Percentiles rank a stretch among this genome's conserved stretches.
Conservation (phyloP, 2,113 vertebrate species). For the Boleophthalmus pectinirostris region DNA sequence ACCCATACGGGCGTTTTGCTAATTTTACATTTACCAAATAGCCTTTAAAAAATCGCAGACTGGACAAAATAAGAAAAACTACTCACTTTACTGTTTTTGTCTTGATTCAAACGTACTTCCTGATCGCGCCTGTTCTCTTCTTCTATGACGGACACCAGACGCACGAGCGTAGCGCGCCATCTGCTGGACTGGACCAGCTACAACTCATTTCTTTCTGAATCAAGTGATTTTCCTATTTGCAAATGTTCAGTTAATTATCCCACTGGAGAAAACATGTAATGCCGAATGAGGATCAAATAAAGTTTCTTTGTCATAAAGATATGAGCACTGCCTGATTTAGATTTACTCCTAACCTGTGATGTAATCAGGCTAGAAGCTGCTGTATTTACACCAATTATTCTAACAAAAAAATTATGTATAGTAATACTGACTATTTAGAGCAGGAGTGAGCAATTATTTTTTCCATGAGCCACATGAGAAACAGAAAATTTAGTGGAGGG, state of each 20-base stretch:
- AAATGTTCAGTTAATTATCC: not conserved
- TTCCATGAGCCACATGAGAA: too few relatives aligned
- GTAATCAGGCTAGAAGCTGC: not conserved
- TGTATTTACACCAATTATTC: not conserved
- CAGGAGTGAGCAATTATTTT: too few relatives aligned
- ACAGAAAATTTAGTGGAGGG: too few relatives aligned
- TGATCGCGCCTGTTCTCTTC: constrained; percentile 8
- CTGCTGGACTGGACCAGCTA: not conserved
- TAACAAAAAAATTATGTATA: not conserved
- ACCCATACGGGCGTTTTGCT: not conserved
- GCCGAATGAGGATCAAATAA: not conserved
- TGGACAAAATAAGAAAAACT: not conserved
- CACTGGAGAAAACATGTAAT: not conserved
- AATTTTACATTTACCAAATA: not conserved
- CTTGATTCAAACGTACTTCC: constrained; percentile 1
- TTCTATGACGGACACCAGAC: not conserved
- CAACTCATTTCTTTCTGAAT: not conserved
- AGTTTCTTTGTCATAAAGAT: not conserved
- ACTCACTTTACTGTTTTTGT: not conserved
- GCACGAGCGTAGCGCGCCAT: not conserved
- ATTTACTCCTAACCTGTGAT: not conserved
- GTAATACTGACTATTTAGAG: too few relatives aligned
- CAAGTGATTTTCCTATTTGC: not conserved
- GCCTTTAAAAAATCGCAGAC: not conserved
- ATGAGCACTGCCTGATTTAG: not conserved